Base-by-base conservation (phyloP, 1,140 invertebrate species). In the Drosophila sucinea region DNA sequence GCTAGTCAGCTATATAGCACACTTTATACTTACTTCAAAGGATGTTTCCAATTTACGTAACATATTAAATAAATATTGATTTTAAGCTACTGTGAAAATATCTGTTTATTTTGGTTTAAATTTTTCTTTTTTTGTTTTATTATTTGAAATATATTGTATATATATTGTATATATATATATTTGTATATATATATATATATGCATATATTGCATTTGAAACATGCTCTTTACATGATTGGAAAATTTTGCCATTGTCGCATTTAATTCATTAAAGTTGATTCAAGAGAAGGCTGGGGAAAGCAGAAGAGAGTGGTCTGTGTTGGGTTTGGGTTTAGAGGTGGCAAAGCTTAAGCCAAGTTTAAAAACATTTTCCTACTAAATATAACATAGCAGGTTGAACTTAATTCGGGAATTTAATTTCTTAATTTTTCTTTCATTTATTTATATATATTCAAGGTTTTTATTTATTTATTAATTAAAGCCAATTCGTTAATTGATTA, bases 71-170 rank as follows among this genome's bases (percentile, higher is more conserved):
- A 38, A 38, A 38, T 11, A 11, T 10, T 10, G 35, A 8, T 38
- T 77, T 17, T 86, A 87, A 86, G 83, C 84, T 87, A 83, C 83
- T 87, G 84, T 87, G 83, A 89, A 87, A 87, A 87, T 87, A 82
- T 87, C 77, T 86, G 73, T 84, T 73, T 84, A 61, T 82, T 77
- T 72, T 86, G 78, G 56, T 58, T 87, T 87, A 87, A 87, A 87
- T 17, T 79, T 83, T 87, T 70, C 8, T 79, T 66, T 40, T 62
- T 55, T 76, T 77, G 55, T 61, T 70, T 71, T 70, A 66, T 64
- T 79, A 87, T 69, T 73, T 79, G 73, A 54, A 73, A 73, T 87
- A 73, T 66, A 66, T 63, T 78, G 55, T 57, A 76, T 72, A 70
- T 79, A 76, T 81, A 68, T 72, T 67, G 81, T 85, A 68, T 67